Percentiles rank a stretch among this genome's conserved stretches.
Evolutionary conservation across 1,140 invertebrate species (phyloP).

Genomic region (Brachystomella parvula): DNA sequence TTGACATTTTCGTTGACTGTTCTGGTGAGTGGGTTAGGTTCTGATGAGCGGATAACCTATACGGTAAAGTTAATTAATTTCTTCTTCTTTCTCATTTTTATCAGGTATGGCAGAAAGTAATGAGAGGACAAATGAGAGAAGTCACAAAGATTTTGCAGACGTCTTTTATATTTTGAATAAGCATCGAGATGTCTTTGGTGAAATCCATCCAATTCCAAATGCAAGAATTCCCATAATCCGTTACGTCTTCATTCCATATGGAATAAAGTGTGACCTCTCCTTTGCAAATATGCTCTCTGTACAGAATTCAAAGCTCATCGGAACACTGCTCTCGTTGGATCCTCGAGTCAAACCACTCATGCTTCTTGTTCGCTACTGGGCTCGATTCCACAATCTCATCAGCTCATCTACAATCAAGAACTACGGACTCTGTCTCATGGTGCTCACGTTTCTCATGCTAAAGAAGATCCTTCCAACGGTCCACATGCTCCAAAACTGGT

Average conservation of each 20-base stretch:
- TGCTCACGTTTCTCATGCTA: constrained; percentile 53
- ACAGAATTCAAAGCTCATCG: constrained; percentile 54
- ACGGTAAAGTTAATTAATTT: no score
- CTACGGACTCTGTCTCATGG: constrained; percentile 53
- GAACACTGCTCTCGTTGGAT: constrained; percentile 52
- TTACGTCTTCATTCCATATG: constrained; percentile 46
- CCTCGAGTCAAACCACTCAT: constrained; percentile 50
- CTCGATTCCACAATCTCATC: constrained; percentile 49
- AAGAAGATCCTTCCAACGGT: constrained; percentile 23
- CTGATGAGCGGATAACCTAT: no score
- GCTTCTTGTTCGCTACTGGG: constrained; percentile 61
- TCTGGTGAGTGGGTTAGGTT: no score
- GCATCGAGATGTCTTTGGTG: constrained; percentile 42
- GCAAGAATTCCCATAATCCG: constrained; percentile 63
- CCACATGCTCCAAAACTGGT: constrained; percentile 18
- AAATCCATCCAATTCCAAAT: constrained; percentile 53
- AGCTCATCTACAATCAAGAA: constrained; percentile 49
- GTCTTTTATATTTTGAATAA: constrained; percentile 10
- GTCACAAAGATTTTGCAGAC: background rate
- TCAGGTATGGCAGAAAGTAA: no score
- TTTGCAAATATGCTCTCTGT: constrained; percentile 58
- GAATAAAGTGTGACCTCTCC: constrained; percentile 60
- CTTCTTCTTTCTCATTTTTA: no score
- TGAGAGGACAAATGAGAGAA: no score
- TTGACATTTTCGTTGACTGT: constrained; percentile 55